Evolutionary conservation across 1,140 invertebrate genomes (phyloP), one percentile per base, ranked within the genome.

Genomic region (Helicoverpa zea): DNA sequence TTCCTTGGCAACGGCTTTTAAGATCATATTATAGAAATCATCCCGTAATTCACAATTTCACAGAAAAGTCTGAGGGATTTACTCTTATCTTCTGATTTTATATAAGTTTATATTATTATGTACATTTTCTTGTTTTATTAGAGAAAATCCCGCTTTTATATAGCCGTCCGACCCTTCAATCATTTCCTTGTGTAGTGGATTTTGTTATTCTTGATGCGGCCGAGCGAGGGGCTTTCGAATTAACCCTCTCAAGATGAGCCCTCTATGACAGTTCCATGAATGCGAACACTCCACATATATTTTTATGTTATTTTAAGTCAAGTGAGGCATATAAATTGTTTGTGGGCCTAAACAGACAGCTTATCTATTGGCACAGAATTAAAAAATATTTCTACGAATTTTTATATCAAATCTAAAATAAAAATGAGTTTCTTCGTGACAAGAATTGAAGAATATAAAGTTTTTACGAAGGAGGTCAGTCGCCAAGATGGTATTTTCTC

Each of bases 41-140:
- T 64, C 61, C 35, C 74, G 13, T 77, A 52, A 64, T 77, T 77
- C 61, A 77, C 49, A 77, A 64, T 64, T 64, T 52, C 43, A 77
- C 74, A 77, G 58, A 77, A 64, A 77, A 51, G 23, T 64, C 47
- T 11, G 4, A 3, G 10, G 49, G 61, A 64, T 64, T 77, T 52
- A n/a, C 43, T 23, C 23, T 2, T 23, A 47, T 51, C 47, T 16
- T 58, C 13, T 29, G 43, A 30, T 63, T 29, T 64, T 77, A 29
- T 73, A 73, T 56, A 23, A 14, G 47, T 56, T 56, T 56, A 43
- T 43, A 43, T 43, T 43, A 43, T 43, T 43, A 73, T 56, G 43
- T 54, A 61, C 23, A 43, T 49, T 61, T 61, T 16, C 35, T 49
- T 51, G 63, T 64, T 43, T 73, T 35, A 73, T 56, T 56, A 13